Evolutionary conservation across 2,888 invertebrate genomes (phyloP).

Genomic region (Thecophora atra): DNA sequence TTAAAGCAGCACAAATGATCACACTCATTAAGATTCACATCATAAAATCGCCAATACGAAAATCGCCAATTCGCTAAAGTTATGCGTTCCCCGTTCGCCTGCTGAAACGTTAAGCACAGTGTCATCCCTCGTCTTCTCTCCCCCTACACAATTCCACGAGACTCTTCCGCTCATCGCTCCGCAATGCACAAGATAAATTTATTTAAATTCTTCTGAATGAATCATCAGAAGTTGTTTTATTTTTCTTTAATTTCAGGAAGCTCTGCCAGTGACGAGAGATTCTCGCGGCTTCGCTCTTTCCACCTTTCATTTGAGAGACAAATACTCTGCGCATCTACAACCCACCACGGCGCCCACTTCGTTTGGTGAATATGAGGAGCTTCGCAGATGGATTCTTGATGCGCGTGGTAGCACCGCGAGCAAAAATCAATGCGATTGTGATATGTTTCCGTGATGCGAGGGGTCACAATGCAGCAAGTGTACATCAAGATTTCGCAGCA

Average conservation of each 20-base stretch:
- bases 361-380: background rate
- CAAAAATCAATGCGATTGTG: too few relatives aligned
- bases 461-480: too few relatives aligned
- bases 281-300: background rate
- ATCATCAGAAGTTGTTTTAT: slow-evolving; percentile 42
- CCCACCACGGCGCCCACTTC: slow-evolving; percentile 2
- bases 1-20: slow-evolving; percentile 8
- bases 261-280: background rate
- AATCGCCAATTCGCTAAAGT: slow-evolving; percentile 7
- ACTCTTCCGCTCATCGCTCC: background rate
- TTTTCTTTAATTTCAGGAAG: background rate
- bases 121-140: background rate
- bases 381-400: too few relatives aligned
- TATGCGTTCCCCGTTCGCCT: slow-evolving; percentile 27
- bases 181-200: slow-evolving; percentile 47
- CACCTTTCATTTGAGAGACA: background rate
- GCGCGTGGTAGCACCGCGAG: too few relatives aligned
- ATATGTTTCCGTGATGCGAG: too few relatives aligned
- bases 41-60: slow-evolving; percentile 30
- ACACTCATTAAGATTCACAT: slow-evolving; percentile 37
- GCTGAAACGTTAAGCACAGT: background rate
- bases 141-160: background rate
- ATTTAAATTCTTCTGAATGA: slow-evolving; percentile 48
- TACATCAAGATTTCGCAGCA: too few relatives aligned
- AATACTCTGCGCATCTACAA: background rate